Base-by-base conservation (phyloP, 2,113 vertebrate genomes). In the Paralichthys olivaceus region DNA sequence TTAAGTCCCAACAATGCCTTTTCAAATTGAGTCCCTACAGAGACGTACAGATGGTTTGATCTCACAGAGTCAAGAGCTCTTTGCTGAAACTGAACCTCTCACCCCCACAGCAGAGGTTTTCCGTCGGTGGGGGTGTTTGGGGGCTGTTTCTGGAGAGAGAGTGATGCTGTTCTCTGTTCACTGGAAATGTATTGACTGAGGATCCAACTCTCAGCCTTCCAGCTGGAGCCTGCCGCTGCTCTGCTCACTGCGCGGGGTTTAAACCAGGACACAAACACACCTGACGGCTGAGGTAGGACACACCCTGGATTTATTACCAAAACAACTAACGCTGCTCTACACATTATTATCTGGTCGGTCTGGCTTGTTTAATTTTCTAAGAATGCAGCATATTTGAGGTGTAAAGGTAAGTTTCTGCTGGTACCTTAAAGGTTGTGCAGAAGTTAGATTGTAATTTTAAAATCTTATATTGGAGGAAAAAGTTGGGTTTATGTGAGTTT, bases 1-100 rank as follows among this genome's bases (percentile, higher is more conserved):
- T 92, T 14, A 79, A 61, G 47, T 57, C 91, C 92, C 92, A 95
- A 96, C 95, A 94, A 95, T 91, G 94, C 89, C 74, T 22, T 83
- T 90, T 95, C 93, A 96, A 94, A 60, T 22, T 15, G 93, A 93
- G 94, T 76, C 89, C 92, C 94, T 83, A 2, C 43, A 47, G 90
- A 93, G 94, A 95, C 91, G 23, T 91, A 87, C 94, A 93, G 93
- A 94, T 89, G 95, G 92, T 95, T 93, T 60, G 66, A 74, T 92
- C 68, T 57, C 64, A 68, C 94, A 94, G 93, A 94, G 93, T 93
- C 89, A 80, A 94, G 89, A 94, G 94, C 93, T 94, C 92, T 89
- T 93, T 92, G 93, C 81, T 95, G 90, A 91, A 89, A 92, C 93
- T 91, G 89, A 93, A 95, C 94, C 91, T 94, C 91, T 92, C 11